Base-by-base conservation (phyloP, 2,888 invertebrate species). In the Ditula angustiorana region DNA sequence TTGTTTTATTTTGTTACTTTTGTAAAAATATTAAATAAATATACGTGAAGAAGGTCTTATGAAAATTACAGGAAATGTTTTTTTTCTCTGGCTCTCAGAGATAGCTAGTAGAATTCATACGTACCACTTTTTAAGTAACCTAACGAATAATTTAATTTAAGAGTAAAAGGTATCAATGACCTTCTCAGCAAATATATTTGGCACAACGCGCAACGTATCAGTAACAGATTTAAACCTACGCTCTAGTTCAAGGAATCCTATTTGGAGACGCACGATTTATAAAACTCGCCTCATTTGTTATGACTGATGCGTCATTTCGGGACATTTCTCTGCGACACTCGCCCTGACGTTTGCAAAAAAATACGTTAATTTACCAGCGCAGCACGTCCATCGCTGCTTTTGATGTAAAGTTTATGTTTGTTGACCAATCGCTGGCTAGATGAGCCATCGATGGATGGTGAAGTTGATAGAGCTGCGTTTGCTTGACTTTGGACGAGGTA, bases 221-320 rank as follows among this genome's bases (percentile, higher is more conserved):
- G n/a, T 35, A 35, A 33, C 52, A 53, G 19, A 50, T 11, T 52
- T 33, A 35, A 52, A 35, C 2, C 28, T 21, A 44, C 7, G 35
- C 23, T 30, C 23, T 21, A 33, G 33, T 35, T 21, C 35, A 35
- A 35, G 53, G 33, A 53, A 35, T 23, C 55, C 37, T 56, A 26
- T 55, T 56, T 28, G 26, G 26, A 37, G 50, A 47, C 33, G 4
- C 35, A 2, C 24, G 5, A 41, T 56, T 16, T 41, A 41, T 41
- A 56, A 56, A 56, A 56, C 37, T 41, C 24, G 2, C 8, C 37
- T 56, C 41, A 56, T 41, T 56, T 56, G 55, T 56, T 56, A 56
- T 56, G 55, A 56, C 55, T 41, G 41, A 56, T 56, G 55, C 41
- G 41, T 56, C 55, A 56, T 41, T 56, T 41, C n/a, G 55, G 37